Conservation (phyloP, 2,113 vertebrate species). For the Meriones unguiculatus region DNA sequence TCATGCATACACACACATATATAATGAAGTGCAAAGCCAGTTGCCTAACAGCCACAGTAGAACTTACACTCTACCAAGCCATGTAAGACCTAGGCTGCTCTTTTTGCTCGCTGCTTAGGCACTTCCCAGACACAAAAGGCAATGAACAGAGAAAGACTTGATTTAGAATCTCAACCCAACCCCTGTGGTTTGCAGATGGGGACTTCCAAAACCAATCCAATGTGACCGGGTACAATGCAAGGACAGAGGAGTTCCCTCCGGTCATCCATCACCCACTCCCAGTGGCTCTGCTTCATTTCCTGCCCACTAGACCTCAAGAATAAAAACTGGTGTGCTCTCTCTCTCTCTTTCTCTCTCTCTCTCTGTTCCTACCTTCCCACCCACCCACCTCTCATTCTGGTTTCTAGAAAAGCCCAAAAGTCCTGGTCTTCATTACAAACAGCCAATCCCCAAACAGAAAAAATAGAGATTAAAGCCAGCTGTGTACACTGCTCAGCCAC, state of each 20-base stretch:
- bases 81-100: background rate
- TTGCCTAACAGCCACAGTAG: background rate
- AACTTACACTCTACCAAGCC: background rate
- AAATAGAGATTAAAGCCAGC: background rate
- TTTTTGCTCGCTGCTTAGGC: background rate
- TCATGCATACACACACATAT: background rate
- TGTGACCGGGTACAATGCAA: background rate
- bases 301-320: conserved; percentile 50
- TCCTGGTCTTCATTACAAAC: background rate
- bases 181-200: conserved; percentile 53
- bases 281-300: conserved; percentile 39
- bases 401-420: background rate
- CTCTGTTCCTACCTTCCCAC: rapidly evolving
- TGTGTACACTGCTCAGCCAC: background rate
- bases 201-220: conserved; percentile 6
- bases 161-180: conserved; percentile 62
- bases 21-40: background rate
- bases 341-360: background rate
- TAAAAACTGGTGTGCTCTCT: background rate
- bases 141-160: conserved; percentile 18
- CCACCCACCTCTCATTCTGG: background rate
- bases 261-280: conserved; percentile 41
- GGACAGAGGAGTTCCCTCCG: background rate
- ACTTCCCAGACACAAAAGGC: conserved; percentile 12
- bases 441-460: background rate